These are phyloP conservation scores for Celastrina argiolus DNA, from an alignment of 2,888 invertebrate genomes.

Conservation along the genomic window DNA sequence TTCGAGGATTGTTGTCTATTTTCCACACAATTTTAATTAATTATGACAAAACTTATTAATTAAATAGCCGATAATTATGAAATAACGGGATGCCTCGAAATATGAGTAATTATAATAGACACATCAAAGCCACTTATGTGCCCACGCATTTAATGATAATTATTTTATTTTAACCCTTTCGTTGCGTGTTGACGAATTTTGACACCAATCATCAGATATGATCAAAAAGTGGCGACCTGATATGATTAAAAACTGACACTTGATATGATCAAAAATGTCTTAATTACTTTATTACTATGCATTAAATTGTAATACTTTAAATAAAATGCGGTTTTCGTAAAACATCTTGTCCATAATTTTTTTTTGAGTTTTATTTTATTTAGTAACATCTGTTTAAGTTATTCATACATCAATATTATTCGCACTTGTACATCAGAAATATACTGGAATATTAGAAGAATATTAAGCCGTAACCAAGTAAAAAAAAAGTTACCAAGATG, in stretches of 20 bases:
- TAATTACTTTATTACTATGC: not conserved
- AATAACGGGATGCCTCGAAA: not conserved
- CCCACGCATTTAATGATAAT: constrained; percentile 52
- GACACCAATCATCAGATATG: not conserved
- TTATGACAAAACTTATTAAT: not conserved
- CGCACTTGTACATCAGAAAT: too few species aligned
- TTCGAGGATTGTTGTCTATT: too few species aligned
- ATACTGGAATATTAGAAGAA: too few species aligned
- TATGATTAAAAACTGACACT: too few species aligned
- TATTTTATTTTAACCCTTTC: constrained; percentile 62
- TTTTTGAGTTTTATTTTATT: too few species aligned
- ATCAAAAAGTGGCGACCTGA: not conserved
- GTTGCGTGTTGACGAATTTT: constrained; percentile 11
- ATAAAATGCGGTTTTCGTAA: not conserved
- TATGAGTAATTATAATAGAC: constrained; percentile 40
- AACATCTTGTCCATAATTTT: too few species aligned
- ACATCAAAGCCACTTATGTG: constrained; percentile 57
- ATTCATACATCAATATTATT: too few species aligned
- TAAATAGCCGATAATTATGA: constrained; percentile 6
- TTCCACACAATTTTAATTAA: not conserved
- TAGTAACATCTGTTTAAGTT: too few species aligned
- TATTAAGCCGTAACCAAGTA: too few species aligned
- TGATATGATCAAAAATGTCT: not conserved
- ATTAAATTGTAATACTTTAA: not conserved
- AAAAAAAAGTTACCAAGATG: too few species aligned